A percentile compares a stretch with the other conserved stretches of the same genome.
These are phyloP conservation scores for Eumeta japonica DNA, from an alignment of 1,140 invertebrate species.

Conservation along the genomic window DNA sequence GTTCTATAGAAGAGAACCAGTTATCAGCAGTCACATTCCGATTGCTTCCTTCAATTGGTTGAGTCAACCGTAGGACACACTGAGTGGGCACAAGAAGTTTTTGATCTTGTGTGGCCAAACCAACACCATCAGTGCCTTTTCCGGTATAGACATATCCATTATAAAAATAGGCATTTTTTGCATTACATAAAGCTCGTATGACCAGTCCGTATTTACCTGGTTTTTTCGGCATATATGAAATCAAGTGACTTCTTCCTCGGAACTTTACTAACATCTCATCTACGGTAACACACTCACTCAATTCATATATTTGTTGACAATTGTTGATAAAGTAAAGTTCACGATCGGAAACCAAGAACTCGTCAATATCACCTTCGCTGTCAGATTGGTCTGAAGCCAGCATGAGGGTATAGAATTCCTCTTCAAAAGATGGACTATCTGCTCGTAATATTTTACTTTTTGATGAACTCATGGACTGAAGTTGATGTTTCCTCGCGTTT, in stretches of 20 bases:
- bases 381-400: constrained; percentile 18
- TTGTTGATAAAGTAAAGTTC: no score
- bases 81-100: constrained; percentile 16
- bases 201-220: no score
- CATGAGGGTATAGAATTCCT: constrained; percentile 14
- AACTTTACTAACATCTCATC: constrained; percentile 18
- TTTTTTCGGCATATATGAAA: constrained; percentile 17
- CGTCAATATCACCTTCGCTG: constrained; percentile 14
- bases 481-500: no score
- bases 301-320: no score
- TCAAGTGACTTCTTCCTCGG: constrained; percentile 15
- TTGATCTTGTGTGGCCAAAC: constrained; percentile 13
- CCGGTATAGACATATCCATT: constrained; percentile 16
- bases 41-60: no score
- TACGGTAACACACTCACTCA: constrained; percentile 12
- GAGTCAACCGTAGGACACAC: constrained; percentile 19
- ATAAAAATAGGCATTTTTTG: constrained; percentile 11
- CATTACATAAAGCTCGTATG: constrained; percentile 14
- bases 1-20: constrained; percentile 24
- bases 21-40: constrained; percentile 36
- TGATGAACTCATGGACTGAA: no score
- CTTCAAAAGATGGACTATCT: constrained; percentile 12
- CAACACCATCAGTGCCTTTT: constrained; percentile 12
- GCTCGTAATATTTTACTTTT: constrained; percentile 9
- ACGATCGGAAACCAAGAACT: constrained; percentile 12